Evolutionary conservation across 1,140 invertebrate species (phyloP), one percentile per base, ranked within the genome.

Genomic region (Agraylea sexmaculata): DNA sequence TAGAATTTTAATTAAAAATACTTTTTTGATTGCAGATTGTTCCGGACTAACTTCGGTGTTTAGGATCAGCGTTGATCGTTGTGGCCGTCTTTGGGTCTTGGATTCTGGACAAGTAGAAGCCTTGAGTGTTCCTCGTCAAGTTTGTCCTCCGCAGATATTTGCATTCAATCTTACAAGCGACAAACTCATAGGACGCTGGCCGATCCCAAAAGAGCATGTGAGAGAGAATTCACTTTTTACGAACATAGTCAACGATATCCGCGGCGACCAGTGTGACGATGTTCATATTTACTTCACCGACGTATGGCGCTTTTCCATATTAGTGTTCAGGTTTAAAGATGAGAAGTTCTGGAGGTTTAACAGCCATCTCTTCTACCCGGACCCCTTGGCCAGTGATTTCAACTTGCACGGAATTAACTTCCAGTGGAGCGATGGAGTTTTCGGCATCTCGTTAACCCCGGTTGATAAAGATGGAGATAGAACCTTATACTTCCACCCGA

Each of bases 341-440:
- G 60, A 73, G 42, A 59, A 59, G 2, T 81, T 80, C n/a, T 87
- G 80, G 74, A 63, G 81, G 30, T 65, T 84, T 2, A 73, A 74
- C 6, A 76, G 85, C 52, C 80, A 78, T 31, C 68, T 82, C 7
- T 87, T 86, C 51, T 80, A 67, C 46, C 83, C 84, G 0, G 82
- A 87, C 50, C 84, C 84, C 0, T 45, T 84, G 2, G 74, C 79
- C 1, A 71, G 79, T 1, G 75, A 75, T 45, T 78, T 71, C 42
- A 74, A 75, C 12, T 47, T 83, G 0, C 78, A 83, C 42, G 80
- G 77, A 8, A 44, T 84, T 0, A 75, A 77, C 34, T 87, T 85
- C 51, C 77, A 83, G 51, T 87, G 83, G 83, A 70, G 78, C 1
- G 84, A 87, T 51, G 84, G 84, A 2, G 71, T 87, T 12, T 85